Conservation (phyloP, 2,113 vertebrate genomes). For the Clupea harengus region DNA sequence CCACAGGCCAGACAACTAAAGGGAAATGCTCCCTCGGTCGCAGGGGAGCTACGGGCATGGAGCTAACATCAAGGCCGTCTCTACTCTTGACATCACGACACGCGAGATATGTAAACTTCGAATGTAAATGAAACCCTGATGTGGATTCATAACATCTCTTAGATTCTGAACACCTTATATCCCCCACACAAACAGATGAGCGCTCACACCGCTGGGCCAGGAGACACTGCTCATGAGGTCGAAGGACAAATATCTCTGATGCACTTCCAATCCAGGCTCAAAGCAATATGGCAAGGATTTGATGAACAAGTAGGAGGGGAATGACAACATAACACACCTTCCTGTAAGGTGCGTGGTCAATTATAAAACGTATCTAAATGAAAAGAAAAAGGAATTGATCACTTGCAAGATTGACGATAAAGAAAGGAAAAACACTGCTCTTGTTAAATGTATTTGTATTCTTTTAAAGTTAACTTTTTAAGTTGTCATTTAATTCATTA, state of each 20-base stretch:
- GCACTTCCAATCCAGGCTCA: conserved; percentile 56
- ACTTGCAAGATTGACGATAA: conserved; percentile 53
- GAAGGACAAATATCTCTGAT: conserved; percentile 43
- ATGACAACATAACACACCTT: conserved; percentile 47
- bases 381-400: conserved; percentile 53
- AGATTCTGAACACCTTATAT: not conserved
- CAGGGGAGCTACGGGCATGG: not conserved
- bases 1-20: conserved; percentile 29
- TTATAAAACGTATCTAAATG: conserved; percentile 53
- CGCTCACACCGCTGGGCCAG: not conserved
- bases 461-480: conserved; percentile 67
- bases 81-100: conserved; percentile 34
- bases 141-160: not conserved
- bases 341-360: conserved; percentile 54
- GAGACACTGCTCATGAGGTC: conserved; percentile 21
- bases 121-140: conserved; percentile 28
- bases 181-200: not conserved
- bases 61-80: conserved; percentile 12
- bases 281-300: conserved; percentile 37
- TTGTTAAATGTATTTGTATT: conserved; percentile 71
- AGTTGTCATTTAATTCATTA: conserved; percentile 52
- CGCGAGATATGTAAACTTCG: conserved; percentile 33
- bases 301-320: conserved; percentile 35
- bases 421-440: conserved; percentile 60
- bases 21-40: not conserved